Base-by-base conservation (phyloP, 2,113 vertebrate species). In the Engystomops pustulosus region DNA sequence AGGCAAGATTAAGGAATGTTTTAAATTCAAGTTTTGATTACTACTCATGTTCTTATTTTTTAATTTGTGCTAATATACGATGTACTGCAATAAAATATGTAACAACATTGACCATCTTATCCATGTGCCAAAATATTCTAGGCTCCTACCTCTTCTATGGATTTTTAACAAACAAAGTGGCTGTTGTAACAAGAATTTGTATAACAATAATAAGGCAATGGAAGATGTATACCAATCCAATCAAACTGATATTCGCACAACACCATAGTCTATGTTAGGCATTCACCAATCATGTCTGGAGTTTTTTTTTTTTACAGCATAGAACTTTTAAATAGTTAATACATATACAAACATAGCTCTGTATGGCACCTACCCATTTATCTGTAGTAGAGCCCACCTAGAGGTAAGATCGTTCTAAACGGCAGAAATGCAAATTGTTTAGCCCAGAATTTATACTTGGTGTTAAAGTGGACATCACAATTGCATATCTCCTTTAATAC, bases 311-410 rank as follows among this genome's bases (percentile, higher is more conserved):
- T 44, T 70, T 41, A 20, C 8, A 70, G 10, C 36, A 71, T 25
- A 12, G 69, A 14, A 12, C 32, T 75, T 53, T 23, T 0, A 72
- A 55, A 77, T 30, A 32, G 6, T 0, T 55, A 15, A n/a, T 38
- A 77, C 49, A 38, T 77, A 36, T 20, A 20, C 30, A 76, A 76
- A 75, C 72, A 76, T 36, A 49, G 49, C 6, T 32, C 6, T 60
- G 23, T 10, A 36, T 67, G 17, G 7, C 44, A 32, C 15, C 1
- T 41, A 27, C 18, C 17, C 62, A 6, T 36, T 20, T 34, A 12
- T 32, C 14, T 67, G 15, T 67, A 17, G 30, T 20, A 17, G 5
- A 34, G 17, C 15, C 30, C 17, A 67, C 0, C 2, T 67, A 34
- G 62, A 67, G 62, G 32, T 36, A 65, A 65, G 58, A 55, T 55